These are phyloP conservation scores for Boloria euphrosyne DNA, from an alignment of 2,888 invertebrate genomes.

Conservation along the genomic window DNA sequence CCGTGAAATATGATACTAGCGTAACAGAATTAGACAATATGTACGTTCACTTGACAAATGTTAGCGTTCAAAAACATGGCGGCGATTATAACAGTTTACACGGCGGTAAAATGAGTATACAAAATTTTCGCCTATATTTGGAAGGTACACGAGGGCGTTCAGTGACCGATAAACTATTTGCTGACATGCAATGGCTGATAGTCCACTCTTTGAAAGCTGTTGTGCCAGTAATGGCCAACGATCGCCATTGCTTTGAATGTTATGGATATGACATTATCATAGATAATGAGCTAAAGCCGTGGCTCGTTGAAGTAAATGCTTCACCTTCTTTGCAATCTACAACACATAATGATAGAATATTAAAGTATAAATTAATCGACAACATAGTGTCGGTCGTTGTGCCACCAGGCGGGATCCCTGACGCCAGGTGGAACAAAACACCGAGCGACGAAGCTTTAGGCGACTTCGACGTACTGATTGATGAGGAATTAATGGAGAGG, in stretches of 20 bases:
- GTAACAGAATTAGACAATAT: conserved; percentile 94
- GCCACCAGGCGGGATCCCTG: conserved; percentile 93
- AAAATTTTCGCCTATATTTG: conserved; percentile 94
- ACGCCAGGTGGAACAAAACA: conserved; percentile 93
- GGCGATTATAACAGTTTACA: conserved; percentile 97
- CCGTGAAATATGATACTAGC: conserved; percentile 96
- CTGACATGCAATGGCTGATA: conserved; percentile 94
- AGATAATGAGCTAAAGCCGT: conserved; percentile 95
- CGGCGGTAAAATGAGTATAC: conserved; percentile 97
- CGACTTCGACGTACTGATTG: conserved; percentile 91
- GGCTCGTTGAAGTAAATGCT: conserved; percentile 95
- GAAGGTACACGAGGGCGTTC: conserved; percentile 95
- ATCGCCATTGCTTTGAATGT: conserved; percentile 96
- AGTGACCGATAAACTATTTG: conserved; percentile 93
- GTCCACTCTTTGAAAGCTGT: conserved; percentile 97
- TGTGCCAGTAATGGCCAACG: conserved; percentile 95
- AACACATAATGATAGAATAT: conserved; percentile 95
- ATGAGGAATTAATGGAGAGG: conserved; percentile 89
- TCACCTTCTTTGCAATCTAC: conserved; percentile 97
- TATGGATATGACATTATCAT: conserved; percentile 98
- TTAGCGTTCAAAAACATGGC: conserved; percentile 98
- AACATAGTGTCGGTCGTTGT: conserved; percentile 96
- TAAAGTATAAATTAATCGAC: conserved; percentile 96
- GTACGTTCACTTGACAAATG: conserved; percentile 98
- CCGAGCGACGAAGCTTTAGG: conserved; percentile 88